Conservation (phyloP, 53 echinoderm and acorn worm genomes). For the Henricia sp. region DNA sequence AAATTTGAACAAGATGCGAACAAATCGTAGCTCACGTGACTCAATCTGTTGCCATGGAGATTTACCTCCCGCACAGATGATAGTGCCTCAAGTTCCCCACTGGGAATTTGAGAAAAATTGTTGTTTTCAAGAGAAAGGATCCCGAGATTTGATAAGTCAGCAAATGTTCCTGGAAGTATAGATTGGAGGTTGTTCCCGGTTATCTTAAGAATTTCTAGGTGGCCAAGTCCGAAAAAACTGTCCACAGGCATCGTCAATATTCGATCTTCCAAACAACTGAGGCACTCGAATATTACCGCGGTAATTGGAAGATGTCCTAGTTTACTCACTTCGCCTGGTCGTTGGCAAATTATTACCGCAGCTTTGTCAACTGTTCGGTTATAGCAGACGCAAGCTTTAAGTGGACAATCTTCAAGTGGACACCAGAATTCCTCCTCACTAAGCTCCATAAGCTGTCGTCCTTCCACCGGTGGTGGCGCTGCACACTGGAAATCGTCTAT, state of each 20-base stretch:
- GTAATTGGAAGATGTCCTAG: constrained; percentile 33
- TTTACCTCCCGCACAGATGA: constrained; percentile 17
- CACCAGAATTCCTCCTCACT: constrained; percentile 56
- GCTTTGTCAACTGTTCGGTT: constrained; percentile 33
- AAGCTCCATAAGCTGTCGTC: constrained; percentile 35
- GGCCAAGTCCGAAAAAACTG: constrained; percentile 9
- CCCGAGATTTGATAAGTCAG: constrained; percentile 37
- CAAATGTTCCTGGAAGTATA: constrained; percentile 47
- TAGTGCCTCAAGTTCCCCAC: constrained; percentile 10
- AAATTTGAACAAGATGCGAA: constrained; percentile 48
- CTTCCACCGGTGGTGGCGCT: constrained; percentile 48
- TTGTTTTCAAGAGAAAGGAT: constrained; percentile 50
- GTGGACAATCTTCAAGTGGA: constrained; percentile 26
- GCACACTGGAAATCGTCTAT: constrained; percentile 41
- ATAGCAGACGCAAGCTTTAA: constrained; percentile 51
- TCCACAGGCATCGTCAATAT: background rate
- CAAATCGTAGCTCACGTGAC: background rate
- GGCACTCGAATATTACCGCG: constrained; percentile 50
- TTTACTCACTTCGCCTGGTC: background rate
- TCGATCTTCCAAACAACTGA: background rate
- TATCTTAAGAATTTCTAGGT: constrained; percentile 43
- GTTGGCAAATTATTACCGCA: constrained; percentile 35
- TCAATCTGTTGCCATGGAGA: constrained; percentile 53
- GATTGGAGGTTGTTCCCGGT: constrained; percentile 35
- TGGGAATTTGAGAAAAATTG: constrained; percentile 16